Conservation (phyloP, 2,797 vertebrate species). For the Limnodromus scolopaceus region DNA sequence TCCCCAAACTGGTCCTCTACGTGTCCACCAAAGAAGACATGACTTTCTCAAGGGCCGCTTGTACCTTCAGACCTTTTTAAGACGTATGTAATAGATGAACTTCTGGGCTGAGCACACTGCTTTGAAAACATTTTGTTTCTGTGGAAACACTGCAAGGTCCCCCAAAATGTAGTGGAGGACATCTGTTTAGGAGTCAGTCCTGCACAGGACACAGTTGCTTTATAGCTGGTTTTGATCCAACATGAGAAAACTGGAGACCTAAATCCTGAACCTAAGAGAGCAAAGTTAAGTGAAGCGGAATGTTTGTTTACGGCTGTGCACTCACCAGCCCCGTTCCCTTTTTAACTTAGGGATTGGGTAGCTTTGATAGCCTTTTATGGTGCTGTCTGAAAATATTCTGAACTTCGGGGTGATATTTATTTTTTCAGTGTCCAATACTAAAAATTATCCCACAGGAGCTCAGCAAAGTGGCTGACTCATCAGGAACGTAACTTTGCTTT, state of each 20-base stretch:
- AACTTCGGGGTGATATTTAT: slow-evolving; percentile 59
- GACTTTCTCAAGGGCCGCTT: not conserved
- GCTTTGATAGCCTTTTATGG: slow-evolving; percentile 68
- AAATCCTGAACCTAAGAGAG: slow-evolving; percentile 6
- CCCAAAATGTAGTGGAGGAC: not conserved
- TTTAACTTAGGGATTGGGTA: slow-evolving; percentile 44
- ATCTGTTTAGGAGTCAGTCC: not conserved
- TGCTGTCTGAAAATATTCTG: slow-evolving; percentile 59
- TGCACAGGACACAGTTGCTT: not conserved
- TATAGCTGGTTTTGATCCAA: not conserved
- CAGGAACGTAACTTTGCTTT: not conserved
- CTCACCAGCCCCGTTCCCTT: not conserved
- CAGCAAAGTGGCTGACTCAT: slow-evolving; percentile 17
- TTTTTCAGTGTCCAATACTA: slow-evolving; percentile 27
- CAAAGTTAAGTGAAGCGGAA: slow-evolving; percentile 54
- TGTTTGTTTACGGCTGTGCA: slow-evolving; percentile 26
- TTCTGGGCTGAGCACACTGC: not conserved
- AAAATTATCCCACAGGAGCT: slow-evolving; percentile 63
- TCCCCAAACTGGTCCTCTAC: not conserved
- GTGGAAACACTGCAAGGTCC: not conserved
- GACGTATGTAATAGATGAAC: not conserved
- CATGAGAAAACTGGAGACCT: not conserved
- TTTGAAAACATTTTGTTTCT: not conserved
- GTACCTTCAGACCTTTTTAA: not conserved
- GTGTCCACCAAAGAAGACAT: not conserved